phyloP scores from a whole-genome alignment of 1,140 invertebrate species.

The Drosophila novamexicana region DNA sequence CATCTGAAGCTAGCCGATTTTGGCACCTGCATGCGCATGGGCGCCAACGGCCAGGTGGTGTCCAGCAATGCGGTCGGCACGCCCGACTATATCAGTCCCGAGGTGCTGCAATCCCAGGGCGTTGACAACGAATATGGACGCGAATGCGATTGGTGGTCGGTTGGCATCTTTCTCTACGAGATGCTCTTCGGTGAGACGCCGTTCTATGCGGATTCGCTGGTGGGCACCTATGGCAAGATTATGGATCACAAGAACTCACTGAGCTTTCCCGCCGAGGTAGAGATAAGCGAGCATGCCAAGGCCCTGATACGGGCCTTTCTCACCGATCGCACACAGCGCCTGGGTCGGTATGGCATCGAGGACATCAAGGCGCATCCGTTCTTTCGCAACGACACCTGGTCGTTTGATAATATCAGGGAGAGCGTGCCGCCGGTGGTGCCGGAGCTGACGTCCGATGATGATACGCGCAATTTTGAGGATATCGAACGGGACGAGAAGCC shows the following conservation, averaged over 20 bases:
- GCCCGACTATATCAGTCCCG: slow-evolving; percentile 98
- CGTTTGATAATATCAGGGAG: slow-evolving; percentile 97
- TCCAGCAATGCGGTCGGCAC: slow-evolving; percentile 99
- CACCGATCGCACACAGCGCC: slow-evolving; percentile 94
- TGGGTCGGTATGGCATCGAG: slow-evolving; percentile 96
- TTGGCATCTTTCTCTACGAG: slow-evolving; percentile 99
- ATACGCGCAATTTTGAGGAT: slow-evolving; percentile 99
- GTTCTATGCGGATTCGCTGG: slow-evolving; percentile 99
- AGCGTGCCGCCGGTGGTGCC: slow-evolving; percentile 98
- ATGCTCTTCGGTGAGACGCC: slow-evolving; percentile 99
- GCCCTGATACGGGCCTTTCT: slow-evolving; percentile 96
- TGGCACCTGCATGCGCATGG: slow-evolving; percentile 99
- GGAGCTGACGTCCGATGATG: slow-evolving; percentile 97
- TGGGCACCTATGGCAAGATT: slow-evolving; percentile 99
- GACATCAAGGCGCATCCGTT: slow-evolving; percentile 98
- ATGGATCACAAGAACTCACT: slow-evolving; percentile 99
- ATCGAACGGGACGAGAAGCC: slow-evolving; percentile 95
- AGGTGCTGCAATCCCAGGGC: slow-evolving; percentile 98
- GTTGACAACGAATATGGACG: slow-evolving; percentile 97
- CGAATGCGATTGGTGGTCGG: slow-evolving; percentile 99
- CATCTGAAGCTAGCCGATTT: slow-evolving; percentile 99
- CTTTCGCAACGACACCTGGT: slow-evolving; percentile 99
- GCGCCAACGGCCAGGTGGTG: slow-evolving; percentile 95
- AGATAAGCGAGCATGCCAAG: slow-evolving; percentile 96
- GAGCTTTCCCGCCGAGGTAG: slow-evolving; percentile 96